Percentiles rank a stretch among this genome's conserved stretches.
phyloP scores from a whole-genome alignment of 2,888 invertebrate genomes.

The Cyrtodaria siliqua region DNA sequence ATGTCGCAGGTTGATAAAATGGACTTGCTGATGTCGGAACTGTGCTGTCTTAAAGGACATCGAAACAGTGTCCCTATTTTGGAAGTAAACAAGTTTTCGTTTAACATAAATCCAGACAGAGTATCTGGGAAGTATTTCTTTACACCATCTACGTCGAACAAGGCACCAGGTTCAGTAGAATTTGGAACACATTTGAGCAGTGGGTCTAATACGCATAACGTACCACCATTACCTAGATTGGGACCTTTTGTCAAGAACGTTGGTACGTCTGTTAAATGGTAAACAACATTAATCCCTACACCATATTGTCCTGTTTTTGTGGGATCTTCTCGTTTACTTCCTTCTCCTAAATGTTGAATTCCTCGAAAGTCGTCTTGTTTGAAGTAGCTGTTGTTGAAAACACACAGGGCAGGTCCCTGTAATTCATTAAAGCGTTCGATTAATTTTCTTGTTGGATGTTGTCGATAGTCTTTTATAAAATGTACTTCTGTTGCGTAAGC shows the following conservation, averaged over 20 bases:
- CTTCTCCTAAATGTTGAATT: conserved; percentile 81
- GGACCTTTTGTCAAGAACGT: conserved; percentile 79
- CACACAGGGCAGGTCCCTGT: conserved; percentile 17
- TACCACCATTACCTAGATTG: conserved; percentile 53
- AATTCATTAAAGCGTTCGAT: neutral
- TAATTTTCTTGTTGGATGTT: neutral
- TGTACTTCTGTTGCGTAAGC: conserved; percentile 79
- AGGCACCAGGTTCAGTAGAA: conserved; percentile 15
- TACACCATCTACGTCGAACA: conserved; percentile 38
- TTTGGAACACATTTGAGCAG: conserved; percentile 45
- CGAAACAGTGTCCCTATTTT: conserved; percentile 59
- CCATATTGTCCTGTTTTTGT: conserved; percentile 84
- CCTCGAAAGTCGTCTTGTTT: conserved; percentile 78
- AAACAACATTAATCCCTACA: conserved; percentile 85
- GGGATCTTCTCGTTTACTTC: conserved; percentile 80
- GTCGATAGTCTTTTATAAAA: conserved; percentile 58
- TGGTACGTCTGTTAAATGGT: conserved; percentile 84
- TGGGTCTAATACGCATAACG: conserved; percentile 77
- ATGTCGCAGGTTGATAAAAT: conserved; percentile 21
- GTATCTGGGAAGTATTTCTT: conserved; percentile 48
- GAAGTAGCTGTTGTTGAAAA: conserved; percentile 82
- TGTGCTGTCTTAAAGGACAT: conserved; percentile 60
- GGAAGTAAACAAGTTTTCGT: conserved; percentile 31
- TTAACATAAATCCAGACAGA: conserved; percentile 57
- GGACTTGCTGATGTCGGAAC: conserved; percentile 69